Base-by-base conservation (phyloP, 2,113 vertebrate species). In the Phocoena sinus region DNA sequence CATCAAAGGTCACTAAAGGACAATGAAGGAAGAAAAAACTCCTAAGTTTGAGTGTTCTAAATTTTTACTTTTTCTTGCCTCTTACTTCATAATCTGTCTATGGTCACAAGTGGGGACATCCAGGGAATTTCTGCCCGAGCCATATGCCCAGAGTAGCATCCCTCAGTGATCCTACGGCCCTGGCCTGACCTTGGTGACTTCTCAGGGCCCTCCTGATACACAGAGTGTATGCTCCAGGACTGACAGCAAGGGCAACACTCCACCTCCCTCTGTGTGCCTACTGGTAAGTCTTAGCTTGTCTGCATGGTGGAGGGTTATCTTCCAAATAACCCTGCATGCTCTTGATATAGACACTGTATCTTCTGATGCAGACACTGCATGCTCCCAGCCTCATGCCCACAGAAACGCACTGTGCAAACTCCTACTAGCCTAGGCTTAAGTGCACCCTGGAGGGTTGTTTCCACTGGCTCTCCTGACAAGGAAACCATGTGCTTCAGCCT, bases 61-160 rank as follows among this genome's bases (percentile, higher is more conserved):
- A 74, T 38, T 62, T 74, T 62, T 58, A 71, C 33, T 60, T 47
- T 50, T 33, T 38, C 23, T 74, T 85, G 56, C 12, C 33, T 15
- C 68, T 50, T 50, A 31, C 31, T 62, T 36, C 9, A 31, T 47
- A 23, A 2, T n/a, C 28, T 26, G 10, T 28, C 2, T 20, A 3
- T 28, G 44, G 41, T 38, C 8, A 73, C 7, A 33, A 85, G 1
- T 14, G 4, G 20, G 6, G 47, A 92, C 18, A 73, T 83, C 28
- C 2, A 11, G 3, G 6, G 3, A 28, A 28, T 73, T 53, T 71
- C 41, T 50, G 33, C 33, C 33, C 2, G 0, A 44, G 50, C 2
- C 21, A 26, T 8, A 38, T 44, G 62, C 5, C 3, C 21, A 11
- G 31, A 83, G 15, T 36, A 10, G 31, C 28, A 31, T 28, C 4